These are phyloP conservation scores for Napeogenes inachia DNA, from an alignment of 2,888 invertebrate genomes.

Conservation along the genomic window DNA sequence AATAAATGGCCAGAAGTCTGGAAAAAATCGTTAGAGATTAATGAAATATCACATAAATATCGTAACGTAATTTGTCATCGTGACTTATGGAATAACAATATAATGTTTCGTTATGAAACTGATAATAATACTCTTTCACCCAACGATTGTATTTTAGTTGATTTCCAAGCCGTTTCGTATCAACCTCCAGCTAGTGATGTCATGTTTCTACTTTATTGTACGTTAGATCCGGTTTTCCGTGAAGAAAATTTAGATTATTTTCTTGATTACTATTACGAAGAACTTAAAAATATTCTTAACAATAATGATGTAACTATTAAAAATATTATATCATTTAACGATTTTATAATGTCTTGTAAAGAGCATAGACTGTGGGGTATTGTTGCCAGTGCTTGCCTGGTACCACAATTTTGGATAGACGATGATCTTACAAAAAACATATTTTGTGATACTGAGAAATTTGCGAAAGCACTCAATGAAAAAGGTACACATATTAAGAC, in stretches of 20 bases:
- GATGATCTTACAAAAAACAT: conserved; percentile 63
- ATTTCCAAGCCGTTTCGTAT: conserved; percentile 82
- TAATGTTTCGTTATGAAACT: conserved; percentile 72
- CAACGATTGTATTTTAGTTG: conserved; percentile 80
- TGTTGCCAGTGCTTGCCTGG: conserved; percentile 74
- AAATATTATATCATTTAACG: conserved; percentile 54
- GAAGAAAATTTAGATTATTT: conserved; percentile 67
- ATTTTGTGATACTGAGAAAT: conserved; percentile 68
- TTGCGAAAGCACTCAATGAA: conserved; percentile 74
- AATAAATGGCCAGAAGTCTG: conserved; percentile 52
- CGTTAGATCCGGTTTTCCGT: conserved; percentile 68
- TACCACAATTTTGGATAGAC: conserved; percentile 73
- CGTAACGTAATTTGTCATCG: conserved; percentile 78
- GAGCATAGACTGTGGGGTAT: conserved; percentile 74
- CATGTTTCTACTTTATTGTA: conserved; percentile 74
- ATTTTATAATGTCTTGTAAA: conserved; percentile 64
- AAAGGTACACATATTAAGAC: conserved; percentile 74
- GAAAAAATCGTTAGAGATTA: conserved; percentile 45
- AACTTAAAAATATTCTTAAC: conserved; percentile 60
- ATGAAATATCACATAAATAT: conserved; percentile 49
- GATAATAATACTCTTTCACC: conserved; percentile 48
- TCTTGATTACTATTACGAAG: conserved; percentile 76
- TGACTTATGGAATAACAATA: conserved; percentile 81
- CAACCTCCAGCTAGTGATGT: conserved; percentile 82
- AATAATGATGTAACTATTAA: conserved; percentile 55